A percentile compares a stretch with the other conserved stretches of the same genome.
These are phyloP conservation scores for Argyra leucocephala DNA, from an alignment of 2,888 invertebrate species.

Conservation along the genomic window DNA sequence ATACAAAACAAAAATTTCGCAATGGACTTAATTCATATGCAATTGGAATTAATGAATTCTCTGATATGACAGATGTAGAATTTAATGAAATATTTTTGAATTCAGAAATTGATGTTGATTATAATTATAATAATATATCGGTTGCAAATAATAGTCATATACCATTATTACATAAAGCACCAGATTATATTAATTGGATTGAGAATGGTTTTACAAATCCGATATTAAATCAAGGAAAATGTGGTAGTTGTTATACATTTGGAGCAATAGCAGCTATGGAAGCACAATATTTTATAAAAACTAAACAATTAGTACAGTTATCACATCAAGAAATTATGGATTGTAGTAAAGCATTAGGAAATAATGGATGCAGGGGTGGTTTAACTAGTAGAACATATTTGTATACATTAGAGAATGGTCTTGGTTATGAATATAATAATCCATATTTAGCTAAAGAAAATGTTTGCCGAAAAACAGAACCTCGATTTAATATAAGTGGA, in stretches of 20 bases:
- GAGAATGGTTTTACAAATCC: constrained; percentile 5
- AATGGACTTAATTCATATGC: background rate
- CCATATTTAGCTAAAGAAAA: background rate
- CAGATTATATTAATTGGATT: constrained; percentile 8
- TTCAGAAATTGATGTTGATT: background rate
- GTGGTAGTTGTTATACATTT: constrained; percentile 11
- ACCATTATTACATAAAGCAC: background rate
- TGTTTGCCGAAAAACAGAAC: constrained; percentile 25
- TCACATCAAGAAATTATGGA: constrained; percentile 10
- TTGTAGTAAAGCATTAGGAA: constrained; percentile 40
- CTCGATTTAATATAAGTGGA: background rate
- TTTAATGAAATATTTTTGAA: background rate
- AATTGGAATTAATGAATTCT: background rate
- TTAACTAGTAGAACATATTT: background rate
- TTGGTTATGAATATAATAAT: background rate
- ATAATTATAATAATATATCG: background rate
- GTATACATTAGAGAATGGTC: constrained; percentile 2
- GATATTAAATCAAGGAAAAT: constrained; percentile 27
- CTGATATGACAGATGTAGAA: constrained; percentile 7
- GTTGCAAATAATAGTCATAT: too few relatives aligned
- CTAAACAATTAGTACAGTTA: background rate
- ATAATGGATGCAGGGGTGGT: constrained; percentile 8
- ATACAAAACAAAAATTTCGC: background rate
- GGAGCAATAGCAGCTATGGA: constrained; percentile 30
- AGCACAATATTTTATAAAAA: constrained; percentile 9